phyloP scores from a whole-genome alignment of 2,888 invertebrate genomes.

The Stegophylla sp. region DNA sequence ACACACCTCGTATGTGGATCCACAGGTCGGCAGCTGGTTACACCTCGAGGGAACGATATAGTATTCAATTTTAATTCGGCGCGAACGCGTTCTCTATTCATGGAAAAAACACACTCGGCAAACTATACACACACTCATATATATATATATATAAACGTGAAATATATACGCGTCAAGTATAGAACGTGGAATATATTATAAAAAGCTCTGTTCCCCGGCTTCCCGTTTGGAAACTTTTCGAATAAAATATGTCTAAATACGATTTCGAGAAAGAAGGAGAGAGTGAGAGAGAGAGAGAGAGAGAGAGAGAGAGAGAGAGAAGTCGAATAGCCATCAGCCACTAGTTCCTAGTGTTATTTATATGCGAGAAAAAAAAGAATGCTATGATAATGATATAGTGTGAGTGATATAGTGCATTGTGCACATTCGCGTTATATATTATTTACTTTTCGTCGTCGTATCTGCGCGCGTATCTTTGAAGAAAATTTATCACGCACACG shows the following conservation, averaged over 20 bases:
- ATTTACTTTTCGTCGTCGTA: conserved; percentile 26
- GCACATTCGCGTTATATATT: conserved; percentile 1
- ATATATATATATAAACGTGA: not conserved
- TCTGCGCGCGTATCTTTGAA: not conserved
- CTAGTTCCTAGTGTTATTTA: conserved; percentile 16
- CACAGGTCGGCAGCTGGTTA: too few relatives aligned
- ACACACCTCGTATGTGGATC: too few relatives aligned
- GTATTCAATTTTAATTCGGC: too few relatives aligned
- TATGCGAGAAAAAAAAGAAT: conserved; percentile 15
- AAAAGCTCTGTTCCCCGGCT: conserved; percentile 24
- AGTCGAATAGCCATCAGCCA: conserved; percentile 23
- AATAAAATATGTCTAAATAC: conserved; percentile 40
- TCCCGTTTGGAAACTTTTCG: conserved; percentile 32
- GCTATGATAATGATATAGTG: conserved; percentile 6
- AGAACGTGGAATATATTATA: too few relatives aligned
- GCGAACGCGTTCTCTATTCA: not conserved
- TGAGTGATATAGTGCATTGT: not conserved
- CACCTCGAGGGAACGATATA: too few relatives aligned
- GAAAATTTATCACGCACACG: conserved; percentile 39
- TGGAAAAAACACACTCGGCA: not conserved
- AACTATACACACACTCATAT: not conserved
- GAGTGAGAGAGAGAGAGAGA: too few relatives aligned
- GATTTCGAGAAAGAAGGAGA: conserved; percentile 19
- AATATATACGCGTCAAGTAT: too few relatives aligned
- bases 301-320: too few relatives aligned